Evolutionary conservation across 2,888 invertebrate species (phyloP), one percentile per base, ranked within the genome.

Genomic region (Drosophila mulleri): DNA sequence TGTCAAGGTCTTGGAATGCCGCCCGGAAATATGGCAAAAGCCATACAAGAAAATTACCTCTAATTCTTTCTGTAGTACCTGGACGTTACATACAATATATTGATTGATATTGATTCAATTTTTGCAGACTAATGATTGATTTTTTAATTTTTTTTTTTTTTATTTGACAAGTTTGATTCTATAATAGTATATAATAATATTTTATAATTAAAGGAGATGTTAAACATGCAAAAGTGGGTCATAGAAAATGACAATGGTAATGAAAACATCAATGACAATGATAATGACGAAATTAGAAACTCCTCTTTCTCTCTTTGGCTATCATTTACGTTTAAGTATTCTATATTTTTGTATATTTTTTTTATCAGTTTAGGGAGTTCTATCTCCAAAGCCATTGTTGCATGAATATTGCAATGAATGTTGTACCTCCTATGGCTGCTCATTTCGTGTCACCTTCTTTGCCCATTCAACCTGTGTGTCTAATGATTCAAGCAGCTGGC

Each of bases 401-500:
- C 23, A 16, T 26, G 26, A 47, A 26, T 16, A 4, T 26, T 9
- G n/a, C 47, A 48, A 4, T 26, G 26, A 26, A 14, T 2, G 14
- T 20, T 52, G 52, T 14, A 14, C 1, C 32, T 52, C 12, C 2
- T 29, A 1, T 1, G n/a, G 12, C 29, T 18, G 29, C 11, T n/a
- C 26, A 26, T 2, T 26, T 47, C 16, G 47, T 4, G 16, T 9
- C 16, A 9, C 47, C 1, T 47, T 48, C 53, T 20, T 29, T 41
- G 18, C 67, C 67, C 48, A 44, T 57, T n/a, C 39, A 37, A 37
- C 47, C 11, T 20, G 14, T 42, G 64, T 58, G 67, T 39, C 82
- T 53, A 78, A 63, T 81, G 82, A 81, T 66, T 78, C 66, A 82
- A 81, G 23, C 73, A 72, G 82, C 68, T 78, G 78, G 75, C 37